Evolutionary conservation across 2,113 vertebrate genomes (phyloP).

Genomic region (Ictalurus furcatus): DNA sequence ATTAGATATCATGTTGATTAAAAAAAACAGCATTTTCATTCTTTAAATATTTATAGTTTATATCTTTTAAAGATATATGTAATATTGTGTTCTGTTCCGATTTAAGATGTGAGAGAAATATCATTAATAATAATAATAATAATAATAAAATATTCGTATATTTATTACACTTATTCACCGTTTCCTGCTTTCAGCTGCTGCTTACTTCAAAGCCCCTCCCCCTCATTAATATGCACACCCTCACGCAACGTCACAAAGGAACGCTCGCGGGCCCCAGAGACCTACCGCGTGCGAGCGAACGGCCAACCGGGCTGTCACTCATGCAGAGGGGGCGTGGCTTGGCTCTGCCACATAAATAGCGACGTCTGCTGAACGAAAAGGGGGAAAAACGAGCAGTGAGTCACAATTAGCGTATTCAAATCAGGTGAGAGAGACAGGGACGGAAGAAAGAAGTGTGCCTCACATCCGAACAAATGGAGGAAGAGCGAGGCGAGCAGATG

Average conservation of each 20-base stretch:
- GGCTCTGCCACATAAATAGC: background rate
- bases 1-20: background rate
- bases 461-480: constrained; percentile 20
- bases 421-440: background rate
- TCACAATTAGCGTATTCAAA: background rate
- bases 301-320: background rate
- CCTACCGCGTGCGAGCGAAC: background rate
- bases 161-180: background rate
- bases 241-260: background rate
- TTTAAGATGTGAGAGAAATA: background rate
- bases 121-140: background rate
- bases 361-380: background rate
- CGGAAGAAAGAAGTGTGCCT: background rate
- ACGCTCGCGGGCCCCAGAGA: background rate
- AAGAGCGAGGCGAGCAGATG: constrained; percentile 27
- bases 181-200: background rate
- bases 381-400: background rate
- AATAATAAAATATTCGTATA: background rate
- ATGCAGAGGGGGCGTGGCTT: background rate
- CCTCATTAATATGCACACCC: constrained; percentile 26
- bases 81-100: background rate
- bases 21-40: background rate
- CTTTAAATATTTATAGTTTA: background rate
- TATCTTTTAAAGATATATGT: background rate
- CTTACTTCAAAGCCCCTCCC: background rate